Conservation (phyloP, 1,140 invertebrate species). For the Aphelinus atriplicis region DNA sequence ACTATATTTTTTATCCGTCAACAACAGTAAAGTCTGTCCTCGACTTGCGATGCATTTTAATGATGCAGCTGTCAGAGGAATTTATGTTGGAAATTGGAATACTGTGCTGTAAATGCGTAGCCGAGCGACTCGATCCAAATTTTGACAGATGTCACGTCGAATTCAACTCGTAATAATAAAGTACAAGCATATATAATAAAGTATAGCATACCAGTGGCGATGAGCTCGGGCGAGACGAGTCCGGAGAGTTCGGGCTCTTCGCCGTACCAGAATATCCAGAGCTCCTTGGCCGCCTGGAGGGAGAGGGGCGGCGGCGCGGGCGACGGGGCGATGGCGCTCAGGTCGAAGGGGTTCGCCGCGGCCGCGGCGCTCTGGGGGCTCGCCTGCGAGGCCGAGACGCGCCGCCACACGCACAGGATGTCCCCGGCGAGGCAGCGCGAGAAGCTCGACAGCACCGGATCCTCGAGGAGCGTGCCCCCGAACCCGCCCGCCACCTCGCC, state of each 20-base stretch:
- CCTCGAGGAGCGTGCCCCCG: constrained; percentile 79
- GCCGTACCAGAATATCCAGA: constrained; percentile 99
- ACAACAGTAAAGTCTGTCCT: too few relatives aligned
- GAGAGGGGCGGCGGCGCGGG: constrained; percentile 75
- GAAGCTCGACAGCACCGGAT: constrained; percentile 93
- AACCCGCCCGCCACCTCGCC: constrained; percentile 75
- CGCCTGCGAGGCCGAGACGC: constrained; percentile 73
- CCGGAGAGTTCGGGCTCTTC: constrained; percentile 92
- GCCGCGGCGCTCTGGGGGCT: constrained; percentile 56
- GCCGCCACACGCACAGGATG: constrained; percentile 96
- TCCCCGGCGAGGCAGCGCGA: constrained; percentile 92
- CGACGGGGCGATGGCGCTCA: constrained; percentile 64
- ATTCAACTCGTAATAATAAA: too few relatives aligned
- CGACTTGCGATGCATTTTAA: too few relatives aligned
- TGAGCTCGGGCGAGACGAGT: constrained; percentile 82
- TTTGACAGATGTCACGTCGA: too few relatives aligned
- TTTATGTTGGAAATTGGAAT: too few relatives aligned
- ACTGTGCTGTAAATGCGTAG: too few relatives aligned
- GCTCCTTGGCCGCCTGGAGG: constrained; percentile 86
- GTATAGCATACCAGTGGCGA: constrained; percentile 76
- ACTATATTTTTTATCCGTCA: too few relatives aligned
- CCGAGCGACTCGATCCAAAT: too few relatives aligned
- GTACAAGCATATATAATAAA: constrained; percentile 10
- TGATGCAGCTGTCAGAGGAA: too few relatives aligned
- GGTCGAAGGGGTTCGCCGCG: constrained; percentile 73